Conservation (phyloP, 2,888 invertebrate species). For the Cabera pusaria region DNA sequence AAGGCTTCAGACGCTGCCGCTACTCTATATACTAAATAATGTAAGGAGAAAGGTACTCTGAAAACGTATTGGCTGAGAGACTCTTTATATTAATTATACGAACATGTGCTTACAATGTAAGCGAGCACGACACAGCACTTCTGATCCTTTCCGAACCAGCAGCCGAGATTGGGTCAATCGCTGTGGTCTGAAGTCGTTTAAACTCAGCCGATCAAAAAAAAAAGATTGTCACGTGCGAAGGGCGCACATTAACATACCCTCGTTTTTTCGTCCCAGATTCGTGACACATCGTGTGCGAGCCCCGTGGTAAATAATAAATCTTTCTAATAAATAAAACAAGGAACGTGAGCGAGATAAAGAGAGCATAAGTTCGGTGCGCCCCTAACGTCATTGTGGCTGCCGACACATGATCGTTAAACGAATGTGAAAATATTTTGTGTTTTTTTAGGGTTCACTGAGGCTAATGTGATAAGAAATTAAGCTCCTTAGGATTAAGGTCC, state of each 20-base stretch:
- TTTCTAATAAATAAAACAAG: constrained; percentile 83
- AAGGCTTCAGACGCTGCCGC: no score
- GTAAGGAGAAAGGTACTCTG: no score
- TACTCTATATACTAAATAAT: no score
- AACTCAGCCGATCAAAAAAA: constrained; percentile 55
- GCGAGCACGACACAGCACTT: no score
- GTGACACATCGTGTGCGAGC: constrained; percentile 81
- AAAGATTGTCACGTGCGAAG: constrained; percentile 68
- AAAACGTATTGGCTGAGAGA: no score
- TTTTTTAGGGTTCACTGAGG: constrained; percentile 52
- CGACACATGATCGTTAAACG: constrained; percentile 74
- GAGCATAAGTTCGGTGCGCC: constrained; percentile 82
- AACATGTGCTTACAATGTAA: no score
- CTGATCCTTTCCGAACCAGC: no score
- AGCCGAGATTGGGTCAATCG: no score
- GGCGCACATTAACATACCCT: constrained; percentile 74
- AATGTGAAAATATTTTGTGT: constrained; percentile 77
- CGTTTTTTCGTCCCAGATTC: constrained; percentile 73
- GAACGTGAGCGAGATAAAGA: constrained; percentile 76
- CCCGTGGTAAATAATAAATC: constrained; percentile 80
- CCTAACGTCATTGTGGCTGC: constrained; percentile 72
- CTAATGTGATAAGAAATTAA: no score
- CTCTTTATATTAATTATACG: no score
- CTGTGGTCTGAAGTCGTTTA: constrained; percentile 24
- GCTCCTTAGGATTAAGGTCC: no score